These are phyloP conservation scores for Pachypsylla venusta DNA, from an alignment of 1,140 invertebrate species.

Conservation along the genomic window DNA sequence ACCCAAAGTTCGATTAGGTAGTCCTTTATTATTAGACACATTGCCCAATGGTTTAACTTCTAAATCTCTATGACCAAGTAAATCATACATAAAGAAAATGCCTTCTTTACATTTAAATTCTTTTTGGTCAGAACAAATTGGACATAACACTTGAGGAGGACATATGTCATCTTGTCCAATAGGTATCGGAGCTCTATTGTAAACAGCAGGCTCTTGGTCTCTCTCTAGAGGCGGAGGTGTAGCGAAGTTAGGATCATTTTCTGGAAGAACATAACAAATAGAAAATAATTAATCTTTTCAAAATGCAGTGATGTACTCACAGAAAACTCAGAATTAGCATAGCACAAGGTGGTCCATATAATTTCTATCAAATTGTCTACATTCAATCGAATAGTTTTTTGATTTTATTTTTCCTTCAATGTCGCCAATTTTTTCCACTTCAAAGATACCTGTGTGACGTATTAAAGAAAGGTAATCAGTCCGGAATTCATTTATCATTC, in stretches of 20 bases:
- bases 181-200: conserved; percentile 26
- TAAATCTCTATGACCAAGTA: conserved; percentile 34
- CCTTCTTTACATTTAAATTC: conserved; percentile 41
- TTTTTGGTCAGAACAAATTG: conserved; percentile 39
- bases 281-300: neutral
- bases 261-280: conserved; percentile 18
- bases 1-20: conserved; percentile 41
- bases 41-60: conserved; percentile 41
- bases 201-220: conserved; percentile 22
- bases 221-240: conserved; percentile 29
- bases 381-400: no score
- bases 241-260: conserved; percentile 32
- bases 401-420: no score
- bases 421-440: no score
- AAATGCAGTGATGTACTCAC: neutral
- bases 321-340: no score
- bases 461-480: no score
- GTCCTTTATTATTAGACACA: conserved; percentile 37
- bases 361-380: no score
- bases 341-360: no score
- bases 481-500: no score
- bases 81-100: conserved; percentile 36
- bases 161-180: conserved; percentile 43
- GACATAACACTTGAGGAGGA: conserved; percentile 38
- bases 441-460: no score